Conservation (phyloP, 2,797 vertebrate genomes). For the Chaetodon trifasciatus region DNA sequence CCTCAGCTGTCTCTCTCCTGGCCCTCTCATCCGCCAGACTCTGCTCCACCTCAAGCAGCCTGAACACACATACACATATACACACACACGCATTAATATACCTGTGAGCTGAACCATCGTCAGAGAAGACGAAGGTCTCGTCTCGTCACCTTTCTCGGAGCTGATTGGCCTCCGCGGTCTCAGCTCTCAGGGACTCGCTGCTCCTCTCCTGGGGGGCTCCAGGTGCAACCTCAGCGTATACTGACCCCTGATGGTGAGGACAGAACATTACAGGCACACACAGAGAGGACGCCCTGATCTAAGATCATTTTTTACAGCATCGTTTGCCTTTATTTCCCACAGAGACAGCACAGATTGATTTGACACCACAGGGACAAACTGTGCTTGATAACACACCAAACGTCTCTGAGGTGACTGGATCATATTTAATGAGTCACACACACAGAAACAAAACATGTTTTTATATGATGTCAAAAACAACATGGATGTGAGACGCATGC, state of each 20-base stretch:
- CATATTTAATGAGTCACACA: too few species aligned
- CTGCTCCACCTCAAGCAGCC: slow-evolving; percentile 89
- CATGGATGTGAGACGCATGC: too few species aligned
- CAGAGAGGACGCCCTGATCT: neutral
- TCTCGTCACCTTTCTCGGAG: slow-evolving; percentile 89
- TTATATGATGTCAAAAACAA: too few species aligned
- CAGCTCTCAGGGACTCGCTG: slow-evolving; percentile 74
- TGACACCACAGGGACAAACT: neutral
- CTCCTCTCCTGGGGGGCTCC: slow-evolving; percentile 91
- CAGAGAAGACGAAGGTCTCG: too few species aligned
- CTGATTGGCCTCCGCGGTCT: slow-evolving; percentile 81
- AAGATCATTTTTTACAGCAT: neutral
- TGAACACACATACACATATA: slow-evolving; percentile 63
- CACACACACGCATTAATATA: neutral
- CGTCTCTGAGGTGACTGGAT: neutral
- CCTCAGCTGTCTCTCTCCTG: slow-evolving; percentile 88
- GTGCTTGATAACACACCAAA: too few species aligned
- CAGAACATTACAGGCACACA: neutral
- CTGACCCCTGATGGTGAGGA: slow-evolving; percentile 79
- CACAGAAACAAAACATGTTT: too few species aligned
- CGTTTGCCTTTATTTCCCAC: neutral
- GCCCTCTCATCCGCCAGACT: slow-evolving; percentile 86
- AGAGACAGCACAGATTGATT: neutral
- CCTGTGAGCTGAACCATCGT: neutral
- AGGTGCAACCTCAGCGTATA: slow-evolving; percentile 86